Evolutionary conservation across 1,140 invertebrate genomes (phyloP), one percentile per base, ranked within the genome.

Genomic region (Phymorhynchus buccinoides): DNA sequence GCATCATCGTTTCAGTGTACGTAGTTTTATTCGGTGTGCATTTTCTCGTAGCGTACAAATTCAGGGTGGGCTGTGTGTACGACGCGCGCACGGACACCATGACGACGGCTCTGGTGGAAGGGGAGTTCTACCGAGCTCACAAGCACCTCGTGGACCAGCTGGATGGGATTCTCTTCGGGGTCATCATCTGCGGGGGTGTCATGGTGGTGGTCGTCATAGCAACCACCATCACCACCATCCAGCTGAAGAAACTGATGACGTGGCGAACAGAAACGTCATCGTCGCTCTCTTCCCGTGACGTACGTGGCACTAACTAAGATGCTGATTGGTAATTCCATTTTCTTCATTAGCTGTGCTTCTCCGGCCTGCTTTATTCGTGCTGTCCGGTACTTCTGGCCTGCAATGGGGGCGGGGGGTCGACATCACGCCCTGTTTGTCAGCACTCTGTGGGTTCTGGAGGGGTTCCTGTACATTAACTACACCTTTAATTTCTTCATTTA

Each of bases 401-500:
- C 32, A 12, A 35, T 71, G 68, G 18, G 35, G 6, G 68, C 68
- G 2, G 68, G 68, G 6, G 30, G 30, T 0, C 68, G 30, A 12
- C 68, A 35, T 37, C 68, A 71, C 30, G 18, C 32, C 30, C 30
- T 71, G 30, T 71, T 14, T 18, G 9, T 71, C 6, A 37, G 30
- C 30, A 14, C 6, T 4, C 68, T 71, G 68, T 71, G 68, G 68
- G 27, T 71, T 7, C 16, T 35, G 14, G 35, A 71, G 7, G 35
- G 30, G 3, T 71, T 37, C 68, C 6, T 14, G 6, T 71, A 71
- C 68, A 71, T 84, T 39, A 86, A 86, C 82, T 78, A 68, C 75
- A 84, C 80, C 62, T 41, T 86, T 18, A 84, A 79, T 32, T 79
- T 86, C 32, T 37, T 86, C 2, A n/a, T 84, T 39, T 86, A 86